phyloP scores from a whole-genome alignment of 2,113 vertebrate species.

The Ramphastos sulfuratus region DNA sequence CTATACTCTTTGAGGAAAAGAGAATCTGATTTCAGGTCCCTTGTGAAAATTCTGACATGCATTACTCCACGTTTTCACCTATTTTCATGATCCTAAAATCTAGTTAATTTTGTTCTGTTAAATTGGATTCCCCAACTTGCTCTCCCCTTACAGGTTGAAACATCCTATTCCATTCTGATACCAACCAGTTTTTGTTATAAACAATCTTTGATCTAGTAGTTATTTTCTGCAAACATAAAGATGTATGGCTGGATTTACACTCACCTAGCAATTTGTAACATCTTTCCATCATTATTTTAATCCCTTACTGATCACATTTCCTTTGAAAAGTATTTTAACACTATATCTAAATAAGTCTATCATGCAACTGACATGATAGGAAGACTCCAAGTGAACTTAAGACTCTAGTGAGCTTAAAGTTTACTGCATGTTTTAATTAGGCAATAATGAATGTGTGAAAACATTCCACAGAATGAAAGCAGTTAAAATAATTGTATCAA shows the following conservation, averaged over 20 bases:
- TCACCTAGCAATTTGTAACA: neutral
- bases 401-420: neutral
- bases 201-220: neutral
- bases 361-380: neutral
- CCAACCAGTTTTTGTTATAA: neutral
- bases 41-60: neutral
- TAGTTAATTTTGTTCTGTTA: neutral
- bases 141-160: neutral
- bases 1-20: accelerated
- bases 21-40: too few species aligned
- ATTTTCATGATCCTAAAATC: neutral
- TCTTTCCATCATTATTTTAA: neutral
- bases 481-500: neutral
- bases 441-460: neutral
- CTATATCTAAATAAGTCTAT: neutral
- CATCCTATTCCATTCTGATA: neutral
- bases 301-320: neutral
- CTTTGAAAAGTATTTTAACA: neutral
- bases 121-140: neutral
- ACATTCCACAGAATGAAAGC: neutral
- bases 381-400: neutral
- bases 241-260: neutral
- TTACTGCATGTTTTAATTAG: neutral
- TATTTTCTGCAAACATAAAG: neutral
- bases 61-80: neutral